Base-by-base conservation (phyloP, 2,113 vertebrate genomes). In the Sterrhoptilus dennistouni region DNA sequence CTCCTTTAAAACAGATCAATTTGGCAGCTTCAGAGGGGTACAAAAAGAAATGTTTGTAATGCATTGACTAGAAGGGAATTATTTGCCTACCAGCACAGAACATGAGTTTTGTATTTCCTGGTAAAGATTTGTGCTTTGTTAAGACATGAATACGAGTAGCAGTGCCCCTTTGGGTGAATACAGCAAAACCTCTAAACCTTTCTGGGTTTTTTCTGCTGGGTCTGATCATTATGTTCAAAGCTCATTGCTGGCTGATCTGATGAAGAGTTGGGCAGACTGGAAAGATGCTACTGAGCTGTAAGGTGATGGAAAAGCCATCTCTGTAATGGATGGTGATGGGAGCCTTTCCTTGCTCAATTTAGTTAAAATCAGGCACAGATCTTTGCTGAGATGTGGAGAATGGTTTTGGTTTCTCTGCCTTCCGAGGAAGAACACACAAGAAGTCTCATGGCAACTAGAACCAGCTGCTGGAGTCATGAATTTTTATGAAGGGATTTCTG, bases 401-500 rank as follows among this genome's bases (percentile, higher is more conserved):
- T 54, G 72, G 66, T 44, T 92, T 92, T 75, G 81, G 21, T 56
- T 85, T 87, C 68, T 66, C 57, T 92, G 56, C 25, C 45, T 79
- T 71, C n/a, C 4, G 2, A 18, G 74, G 35, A 84, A 87, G 90
- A 95, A 92, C 86, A 91, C 81, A 84, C 75, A 92, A 83, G 88
- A 78, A 90, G 75, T 45, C 71, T 78, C 53, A 54, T 12, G 25
- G 61, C 65, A 95, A 71, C 89, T 40, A 72, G 66, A 14, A 93
- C 52, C 79, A 92, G 79, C 53, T 93, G 79, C 49, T 80, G 42
- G 35, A 90, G 40, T n/a, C 4, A 87, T 56, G n/a, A 52, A 50
- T 82, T 92, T 92, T 66, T 80, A 79, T 29, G 33, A 89, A 83
- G 57, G 33, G 38, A 70, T 88, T 95, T 93, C 53, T 90, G 91